phyloP scores from a whole-genome alignment of 2,797 vertebrate species.

The Enteromius radiatus region DNA sequence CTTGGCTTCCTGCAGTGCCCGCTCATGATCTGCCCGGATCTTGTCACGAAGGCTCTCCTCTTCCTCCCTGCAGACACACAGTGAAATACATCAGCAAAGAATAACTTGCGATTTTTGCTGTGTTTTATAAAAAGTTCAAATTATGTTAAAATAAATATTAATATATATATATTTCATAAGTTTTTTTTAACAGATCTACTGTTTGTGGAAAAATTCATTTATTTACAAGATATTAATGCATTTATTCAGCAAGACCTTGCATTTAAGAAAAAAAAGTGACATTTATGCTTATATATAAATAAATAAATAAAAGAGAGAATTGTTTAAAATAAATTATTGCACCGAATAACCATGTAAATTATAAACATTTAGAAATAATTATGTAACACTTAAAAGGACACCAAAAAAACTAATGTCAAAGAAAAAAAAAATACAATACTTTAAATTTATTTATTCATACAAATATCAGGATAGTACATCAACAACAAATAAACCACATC shows the following conservation, averaged over 20 bases:
- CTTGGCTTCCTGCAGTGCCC: conserved; percentile 96
- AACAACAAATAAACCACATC: not conserved
- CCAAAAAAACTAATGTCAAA: not conserved
- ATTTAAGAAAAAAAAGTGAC: not conserved
- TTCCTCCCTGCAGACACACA: conserved; percentile 84
- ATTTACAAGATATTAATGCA: not conserved
- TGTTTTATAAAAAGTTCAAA: not conserved
- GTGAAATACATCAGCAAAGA: not conserved
- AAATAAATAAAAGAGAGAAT: too few species aligned
- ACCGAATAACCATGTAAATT: not conserved
- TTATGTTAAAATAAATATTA: not conserved
- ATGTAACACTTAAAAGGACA: not conserved
- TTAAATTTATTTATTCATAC: not conserved
- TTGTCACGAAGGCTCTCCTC: conserved; percentile 96
- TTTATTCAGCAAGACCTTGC: not conserved
- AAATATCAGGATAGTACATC: not conserved
- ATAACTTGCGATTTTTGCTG: not conserved
- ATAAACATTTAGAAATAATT: not conserved
- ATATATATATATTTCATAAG: not conserved
- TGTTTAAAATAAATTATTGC: not conserved
- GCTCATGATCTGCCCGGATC: conserved; percentile 96
- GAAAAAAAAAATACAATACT: too few species aligned
- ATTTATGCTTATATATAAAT: not conserved
- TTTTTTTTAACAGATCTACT: not conserved
- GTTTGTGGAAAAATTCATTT: not conserved